phyloP scores from a whole-genome alignment of 2,113 vertebrate genomes.

The Mastomys natalensis region DNA sequence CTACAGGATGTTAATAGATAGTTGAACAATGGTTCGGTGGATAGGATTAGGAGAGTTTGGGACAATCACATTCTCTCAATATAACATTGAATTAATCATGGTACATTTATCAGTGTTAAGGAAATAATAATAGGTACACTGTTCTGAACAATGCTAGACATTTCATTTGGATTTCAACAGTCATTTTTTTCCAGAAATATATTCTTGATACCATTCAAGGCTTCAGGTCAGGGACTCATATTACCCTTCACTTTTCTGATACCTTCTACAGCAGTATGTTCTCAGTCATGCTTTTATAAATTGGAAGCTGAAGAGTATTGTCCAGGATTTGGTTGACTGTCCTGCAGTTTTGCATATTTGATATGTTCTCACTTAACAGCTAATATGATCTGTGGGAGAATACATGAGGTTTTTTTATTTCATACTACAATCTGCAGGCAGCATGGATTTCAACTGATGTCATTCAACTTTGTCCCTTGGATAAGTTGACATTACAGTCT shows the following conservation, averaged over 20 bases:
- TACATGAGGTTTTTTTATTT: not conserved
- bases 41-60: not conserved
- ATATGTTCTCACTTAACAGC: not conserved
- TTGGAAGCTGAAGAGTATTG: not conserved
- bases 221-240: not conserved
- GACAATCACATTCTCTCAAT: not conserved
- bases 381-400: not conserved
- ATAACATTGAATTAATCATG: not conserved
- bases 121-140: not conserved
- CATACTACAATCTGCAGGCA: rapidly evolving
- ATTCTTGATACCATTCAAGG: not conserved
- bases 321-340: not conserved
- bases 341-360: not conserved
- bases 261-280: not conserved
- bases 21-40: no score
- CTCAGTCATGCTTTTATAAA: not conserved
- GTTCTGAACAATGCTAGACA: not conserved
- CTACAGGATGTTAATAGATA: not conserved
- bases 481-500: not conserved
- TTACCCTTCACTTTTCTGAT: not conserved
- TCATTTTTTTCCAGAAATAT: not conserved
- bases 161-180: not conserved
- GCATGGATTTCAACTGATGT: not conserved
- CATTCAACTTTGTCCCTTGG: not conserved
- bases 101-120: not conserved